Percentiles rank a stretch among this genome's conserved stretches.
These are phyloP conservation scores for Pagetopsis macropterus DNA, from an alignment of 2,797 vertebrate genomes.

Conservation along the genomic window DNA sequence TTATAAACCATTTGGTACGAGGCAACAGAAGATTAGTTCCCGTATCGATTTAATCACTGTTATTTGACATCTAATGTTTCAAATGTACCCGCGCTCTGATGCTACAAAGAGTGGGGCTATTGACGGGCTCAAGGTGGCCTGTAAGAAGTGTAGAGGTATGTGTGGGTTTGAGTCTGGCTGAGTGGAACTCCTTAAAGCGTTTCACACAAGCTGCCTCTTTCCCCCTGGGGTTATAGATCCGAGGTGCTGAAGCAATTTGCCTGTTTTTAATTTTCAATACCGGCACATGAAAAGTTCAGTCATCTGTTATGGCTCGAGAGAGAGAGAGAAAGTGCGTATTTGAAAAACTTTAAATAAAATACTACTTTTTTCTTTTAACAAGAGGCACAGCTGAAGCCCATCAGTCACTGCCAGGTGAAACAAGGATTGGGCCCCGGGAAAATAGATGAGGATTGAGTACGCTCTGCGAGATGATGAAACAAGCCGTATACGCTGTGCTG, in stretches of 20 bases:
- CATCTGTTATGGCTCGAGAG: slow-evolving; percentile 44
- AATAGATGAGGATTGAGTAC: slow-evolving; percentile 34
- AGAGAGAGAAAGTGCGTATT: slow-evolving; percentile 15
- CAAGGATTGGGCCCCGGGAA: slow-evolving; percentile 17
- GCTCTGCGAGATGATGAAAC: slow-evolving; percentile 45
- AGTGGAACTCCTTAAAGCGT: slow-evolving; percentile 36
- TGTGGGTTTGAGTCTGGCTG: slow-evolving; percentile 16
- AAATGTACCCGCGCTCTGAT: slow-evolving; percentile 39
- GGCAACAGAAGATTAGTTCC: slow-evolving; percentile 69
- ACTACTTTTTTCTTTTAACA: neutral
- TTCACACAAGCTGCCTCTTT: slow-evolving; percentile 21
- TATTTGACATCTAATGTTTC: slow-evolving; percentile 66
- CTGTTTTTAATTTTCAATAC: slow-evolving; percentile 53
- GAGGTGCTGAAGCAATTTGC: slow-evolving; percentile 51
- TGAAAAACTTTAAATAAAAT: slow-evolving; percentile 16
- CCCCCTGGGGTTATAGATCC: slow-evolving; percentile 38
- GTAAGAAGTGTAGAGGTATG: neutral
- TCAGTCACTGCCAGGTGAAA: slow-evolving; percentile 66
- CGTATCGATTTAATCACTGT: slow-evolving; percentile 64
- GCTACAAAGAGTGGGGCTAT: slow-evolving; percentile 37
- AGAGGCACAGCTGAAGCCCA: slow-evolving; percentile 55
- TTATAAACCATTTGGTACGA: slow-evolving; percentile 73
- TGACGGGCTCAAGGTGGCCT: slow-evolving; percentile 43
- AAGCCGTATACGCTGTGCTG: slow-evolving; percentile 28
- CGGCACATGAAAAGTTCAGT: slow-evolving; percentile 53